Evolutionary conservation across 2,797 vertebrate genomes (phyloP), one percentile per base, ranked within the genome.

Genomic region (Momotus momota): DNA sequence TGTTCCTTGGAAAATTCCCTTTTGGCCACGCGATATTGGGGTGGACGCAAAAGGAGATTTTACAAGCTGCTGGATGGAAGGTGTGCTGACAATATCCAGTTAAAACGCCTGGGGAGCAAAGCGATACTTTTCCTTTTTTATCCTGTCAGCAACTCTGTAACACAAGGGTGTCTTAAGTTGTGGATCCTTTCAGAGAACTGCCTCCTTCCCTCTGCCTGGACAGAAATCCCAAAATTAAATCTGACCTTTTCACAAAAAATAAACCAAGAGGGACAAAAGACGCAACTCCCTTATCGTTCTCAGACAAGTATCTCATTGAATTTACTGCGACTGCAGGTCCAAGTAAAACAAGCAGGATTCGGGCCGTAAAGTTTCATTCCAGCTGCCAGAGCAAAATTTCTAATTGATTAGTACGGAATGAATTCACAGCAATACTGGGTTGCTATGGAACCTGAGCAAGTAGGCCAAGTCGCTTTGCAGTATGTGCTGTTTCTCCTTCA

Each of bases 391-490:
- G 78, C 71, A 95, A 93, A 95, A 96, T 78, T 94, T 96, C 81
- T 96, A 95, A 96, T 94, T 94, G 93, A 95, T 95, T 90, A 86
- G 49, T 78, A 26, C 49, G 58, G 89, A 96, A 93, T 66, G 65
- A 95, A 94, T 94, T 92, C 4, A 7, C 75, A 95, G 95, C 81
- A 62, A 71, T 92, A 58, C 71, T 89, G 93, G 57, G 92, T 97
- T 96, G 92, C 95, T 92, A 97, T 94, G 95, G 93, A 97, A 94
- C 74, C 81, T 93, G 81, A 95, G 90, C 95, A 95, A 96, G 88
- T 85, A 95, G 94, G 93, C 86, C 84, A 95, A 95, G 83, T 71
- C 78, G 49, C 83, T 95, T 87, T 78, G 92, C 14, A 17, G 90
- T 71, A 92, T 96, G 86, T 89, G 81, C 93, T 92, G 65, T 92